Conservation (phyloP, 2,888 invertebrate genomes). For the Mythimna impura region DNA sequence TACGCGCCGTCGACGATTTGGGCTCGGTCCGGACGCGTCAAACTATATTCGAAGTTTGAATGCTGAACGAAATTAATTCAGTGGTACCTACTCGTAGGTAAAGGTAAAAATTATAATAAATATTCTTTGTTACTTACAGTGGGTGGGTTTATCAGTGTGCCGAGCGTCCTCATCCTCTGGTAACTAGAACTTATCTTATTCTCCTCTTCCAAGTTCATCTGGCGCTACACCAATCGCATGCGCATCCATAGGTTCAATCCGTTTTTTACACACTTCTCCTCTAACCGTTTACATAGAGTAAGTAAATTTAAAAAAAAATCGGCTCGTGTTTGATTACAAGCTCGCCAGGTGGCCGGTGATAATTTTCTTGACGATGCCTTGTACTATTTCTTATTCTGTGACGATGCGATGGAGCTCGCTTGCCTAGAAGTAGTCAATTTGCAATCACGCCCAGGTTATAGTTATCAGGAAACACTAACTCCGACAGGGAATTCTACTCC, state of each 20-base stretch:
- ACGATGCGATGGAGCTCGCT: neutral
- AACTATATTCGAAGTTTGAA: neutral
- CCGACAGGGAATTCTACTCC: neutral
- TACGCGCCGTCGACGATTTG: no score
- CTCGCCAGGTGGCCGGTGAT: neutral
- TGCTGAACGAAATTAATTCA: neutral
- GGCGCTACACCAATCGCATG: slow-evolving; percentile 94
- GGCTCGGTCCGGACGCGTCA: no score
- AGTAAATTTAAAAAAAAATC: neutral
- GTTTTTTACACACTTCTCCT: slow-evolving; percentile 92
- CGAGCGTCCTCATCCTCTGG: slow-evolving; percentile 95
- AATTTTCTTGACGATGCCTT: neutral
- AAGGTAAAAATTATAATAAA: neutral
- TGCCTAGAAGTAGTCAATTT: neutral
- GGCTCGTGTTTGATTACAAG: slow-evolving; percentile 46
- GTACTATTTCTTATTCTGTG: no score
- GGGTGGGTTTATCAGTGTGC: slow-evolving; percentile 93
- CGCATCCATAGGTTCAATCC: slow-evolving; percentile 92
- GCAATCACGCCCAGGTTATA: neutral
- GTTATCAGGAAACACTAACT: neutral
- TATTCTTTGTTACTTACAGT: slow-evolving; percentile 82
- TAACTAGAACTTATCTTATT: slow-evolving; percentile 98
- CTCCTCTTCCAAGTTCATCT: slow-evolving; percentile 93
- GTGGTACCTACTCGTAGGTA: neutral
- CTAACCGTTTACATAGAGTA: slow-evolving; percentile 91